A percentile compares a stretch with the other conserved stretches of the same genome.
These are phyloP conservation scores for Pseudomyrmex dendroicus DNA, from an alignment of 1,140 invertebrate species.

Conservation along the genomic window DNA sequence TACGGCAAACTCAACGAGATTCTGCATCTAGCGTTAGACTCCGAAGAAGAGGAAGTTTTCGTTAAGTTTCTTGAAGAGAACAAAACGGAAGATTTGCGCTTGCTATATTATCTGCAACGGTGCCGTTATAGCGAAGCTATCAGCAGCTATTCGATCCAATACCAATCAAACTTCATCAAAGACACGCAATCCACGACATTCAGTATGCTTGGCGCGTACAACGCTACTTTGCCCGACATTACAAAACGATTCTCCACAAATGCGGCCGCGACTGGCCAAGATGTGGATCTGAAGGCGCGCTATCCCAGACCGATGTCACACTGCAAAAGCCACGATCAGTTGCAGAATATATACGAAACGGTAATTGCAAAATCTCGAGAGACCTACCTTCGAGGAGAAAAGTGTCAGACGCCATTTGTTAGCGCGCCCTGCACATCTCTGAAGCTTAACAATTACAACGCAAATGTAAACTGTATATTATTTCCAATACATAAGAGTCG, in stretches of 20 bases:
- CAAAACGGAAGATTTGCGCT: constrained; percentile 78
- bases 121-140: constrained; percentile 83
- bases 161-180: constrained; percentile 3
- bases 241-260: constrained; percentile 74
- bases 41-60: constrained; percentile 86
- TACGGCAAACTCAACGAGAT: constrained; percentile 85
- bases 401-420: constrained; percentile 78
- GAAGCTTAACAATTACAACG: constrained; percentile 46
- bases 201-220: constrained; percentile 78
- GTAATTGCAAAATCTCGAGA: constrained; percentile 79
- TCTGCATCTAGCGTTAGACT: constrained; percentile 85
- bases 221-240: constrained; percentile 80
- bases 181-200: constrained; percentile 48
- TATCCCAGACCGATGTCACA: constrained; percentile 81
- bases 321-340: constrained; percentile 64
- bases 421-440: constrained; percentile 78
- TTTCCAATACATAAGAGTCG: constrained; percentile 67
- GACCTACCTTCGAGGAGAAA: constrained; percentile 75
- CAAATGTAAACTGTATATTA: constrained; percentile 72
- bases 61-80: constrained; percentile 84
- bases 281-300: constrained; percentile 51
- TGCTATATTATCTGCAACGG: constrained; percentile 82
- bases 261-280: constrained; percentile 25
- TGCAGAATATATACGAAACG: constrained; percentile 74
- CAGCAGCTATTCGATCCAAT: constrained; percentile 76